phyloP scores from a whole-genome alignment of 2,113 vertebrate genomes.

The Pyrgilauda ruficollis region DNA sequence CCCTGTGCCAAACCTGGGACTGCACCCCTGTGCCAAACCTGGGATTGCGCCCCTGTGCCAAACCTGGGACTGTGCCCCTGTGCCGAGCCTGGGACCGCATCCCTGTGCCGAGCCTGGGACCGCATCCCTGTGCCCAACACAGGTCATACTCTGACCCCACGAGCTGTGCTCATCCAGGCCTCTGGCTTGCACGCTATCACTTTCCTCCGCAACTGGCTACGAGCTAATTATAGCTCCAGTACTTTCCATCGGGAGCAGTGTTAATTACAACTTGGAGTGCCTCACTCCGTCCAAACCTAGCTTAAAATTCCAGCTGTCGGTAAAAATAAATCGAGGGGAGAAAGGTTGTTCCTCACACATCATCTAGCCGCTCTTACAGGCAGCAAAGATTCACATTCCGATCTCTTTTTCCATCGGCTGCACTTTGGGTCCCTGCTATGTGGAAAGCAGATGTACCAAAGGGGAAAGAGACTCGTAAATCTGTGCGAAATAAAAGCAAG shows the following conservation, averaged over 20 bases:
- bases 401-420: neutral
- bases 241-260: neutral
- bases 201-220: neutral
- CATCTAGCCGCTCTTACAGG: neutral
- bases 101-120: neutral
- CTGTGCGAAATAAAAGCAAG: neutral
- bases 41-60: accelerated
- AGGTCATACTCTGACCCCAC: neutral
- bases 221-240: neutral
- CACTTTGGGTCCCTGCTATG: too few species aligned
- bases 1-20: too few species aligned
- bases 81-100: too few species aligned
- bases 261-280: neutral
- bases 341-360: neutral
- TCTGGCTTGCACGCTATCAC: neutral
- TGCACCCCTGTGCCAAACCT: too few species aligned
- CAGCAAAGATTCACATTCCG: neutral
- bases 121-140: neutral
- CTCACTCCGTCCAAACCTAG: neutral
- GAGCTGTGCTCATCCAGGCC: neutral
- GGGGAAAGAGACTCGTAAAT: neutral
- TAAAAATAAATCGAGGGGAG: neutral
- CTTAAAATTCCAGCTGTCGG: neutral
- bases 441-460: neutral
- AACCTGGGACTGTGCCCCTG: too few species aligned